A percentile compares a stretch with the other conserved stretches of the same genome.
These are phyloP conservation scores for Nematopogon swammerdamellus DNA, from an alignment of 2,888 invertebrate species.

Conservation along the genomic window DNA sequence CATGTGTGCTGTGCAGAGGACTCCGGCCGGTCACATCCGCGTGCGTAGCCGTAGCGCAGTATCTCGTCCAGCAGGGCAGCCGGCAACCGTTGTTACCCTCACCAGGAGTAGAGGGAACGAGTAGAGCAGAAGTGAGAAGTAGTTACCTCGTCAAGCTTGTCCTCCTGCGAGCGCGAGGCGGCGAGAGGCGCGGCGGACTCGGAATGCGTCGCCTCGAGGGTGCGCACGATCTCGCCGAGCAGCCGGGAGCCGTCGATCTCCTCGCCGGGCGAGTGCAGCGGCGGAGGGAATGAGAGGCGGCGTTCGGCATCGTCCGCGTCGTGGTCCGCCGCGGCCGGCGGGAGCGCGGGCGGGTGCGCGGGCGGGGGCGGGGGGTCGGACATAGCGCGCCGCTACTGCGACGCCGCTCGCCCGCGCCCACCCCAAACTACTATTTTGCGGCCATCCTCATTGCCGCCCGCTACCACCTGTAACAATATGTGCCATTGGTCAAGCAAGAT, in stretches of 20 bases:
- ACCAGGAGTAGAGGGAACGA: no score
- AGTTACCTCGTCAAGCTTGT: background rate
- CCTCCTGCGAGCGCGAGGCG: slow-evolving; percentile 45
- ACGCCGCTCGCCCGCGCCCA: slow-evolving; percentile 19
- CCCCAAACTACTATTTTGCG: slow-evolving; percentile 33
- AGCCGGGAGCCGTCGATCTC: slow-evolving; percentile 52
- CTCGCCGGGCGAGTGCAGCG: slow-evolving; percentile 50
- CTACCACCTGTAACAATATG: slow-evolving; percentile 43
- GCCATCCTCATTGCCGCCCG: slow-evolving; percentile 34
- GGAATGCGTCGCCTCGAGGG: slow-evolving; percentile 46
- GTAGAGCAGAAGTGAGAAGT: no score
- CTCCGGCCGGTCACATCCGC: no score
- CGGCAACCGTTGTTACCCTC: no score
- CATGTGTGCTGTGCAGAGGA: background rate
- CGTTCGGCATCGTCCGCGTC: slow-evolving; percentile 53
- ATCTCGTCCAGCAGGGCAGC: no score
- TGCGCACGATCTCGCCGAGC: slow-evolving; percentile 47
- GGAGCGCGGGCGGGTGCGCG: no score
- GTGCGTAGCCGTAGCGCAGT: background rate
- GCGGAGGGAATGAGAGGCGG: slow-evolving; percentile 52
- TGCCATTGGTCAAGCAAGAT: no score
- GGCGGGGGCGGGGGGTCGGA: slow-evolving; percentile 32
- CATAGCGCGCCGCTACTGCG: slow-evolving; percentile 19
- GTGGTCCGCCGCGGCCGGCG: slow-evolving; percentile 22
- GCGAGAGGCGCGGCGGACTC: slow-evolving; percentile 47